Percentiles rank a stretch among this genome's conserved stretches.
Conservation (phyloP, 1,140 invertebrate species). For the Papilio polyxenes region DNA sequence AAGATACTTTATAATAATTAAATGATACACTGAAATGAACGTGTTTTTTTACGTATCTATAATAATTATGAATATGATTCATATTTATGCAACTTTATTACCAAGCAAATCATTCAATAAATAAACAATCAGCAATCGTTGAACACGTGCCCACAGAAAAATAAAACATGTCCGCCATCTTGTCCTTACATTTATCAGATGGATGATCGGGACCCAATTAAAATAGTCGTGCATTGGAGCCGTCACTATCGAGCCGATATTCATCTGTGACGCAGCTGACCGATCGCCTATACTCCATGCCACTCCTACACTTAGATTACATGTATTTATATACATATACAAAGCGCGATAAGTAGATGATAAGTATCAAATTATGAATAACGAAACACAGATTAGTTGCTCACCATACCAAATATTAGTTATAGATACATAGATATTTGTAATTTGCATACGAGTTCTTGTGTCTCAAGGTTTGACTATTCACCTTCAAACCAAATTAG, state of each 20-base stretch:
- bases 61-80: no score
- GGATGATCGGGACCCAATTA: conserved; percentile 76
- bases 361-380: conserved; percentile 26
- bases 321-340: conserved; percentile 28
- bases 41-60: background rate
- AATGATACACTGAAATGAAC: no score
- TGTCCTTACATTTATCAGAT: conserved; percentile 72
- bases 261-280: conserved; percentile 66
- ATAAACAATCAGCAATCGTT: conserved; percentile 55
- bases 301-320: conserved; percentile 52
- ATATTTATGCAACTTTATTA: conserved; percentile 1
- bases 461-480: background rate
- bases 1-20: no score
- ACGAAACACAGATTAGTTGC: background rate
- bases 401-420: background rate
- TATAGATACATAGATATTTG: background rate
- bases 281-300: conserved; percentile 68
- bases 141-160: conserved; percentile 70
- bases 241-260: conserved; percentile 75
- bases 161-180: conserved; percentile 71
- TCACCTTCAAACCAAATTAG: no score
- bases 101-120: conserved; percentile 35
- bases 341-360: conserved; percentile 33
- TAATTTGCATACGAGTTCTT: background rate
- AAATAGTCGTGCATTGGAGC: conserved; percentile 78